A percentile compares a stretch with the other conserved stretches of the same genome.
These are phyloP conservation scores for Gyrodactylus salaris DNA, from an alignment of 1,140 invertebrate species.

Conservation along the genomic window DNA sequence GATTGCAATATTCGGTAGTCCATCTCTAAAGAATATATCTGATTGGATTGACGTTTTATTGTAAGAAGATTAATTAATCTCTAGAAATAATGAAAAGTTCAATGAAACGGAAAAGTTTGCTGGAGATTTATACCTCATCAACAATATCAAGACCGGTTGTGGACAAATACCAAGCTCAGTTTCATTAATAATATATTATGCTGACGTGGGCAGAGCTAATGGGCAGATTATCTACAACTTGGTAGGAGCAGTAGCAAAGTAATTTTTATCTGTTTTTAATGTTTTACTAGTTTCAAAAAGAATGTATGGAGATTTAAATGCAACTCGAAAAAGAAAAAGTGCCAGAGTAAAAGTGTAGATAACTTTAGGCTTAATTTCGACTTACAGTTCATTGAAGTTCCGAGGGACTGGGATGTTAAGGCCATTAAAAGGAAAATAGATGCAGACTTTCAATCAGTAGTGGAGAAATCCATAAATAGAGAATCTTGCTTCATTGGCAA, in stretches of 20 bases:
- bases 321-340: not conserved
- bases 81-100: too few relatives aligned
- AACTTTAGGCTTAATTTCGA: not conserved
- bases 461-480: not conserved
- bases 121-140: not conserved
- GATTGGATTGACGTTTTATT: not conserved
- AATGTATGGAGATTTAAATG: not conserved
- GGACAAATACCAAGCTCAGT: not conserved
- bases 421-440: not conserved
- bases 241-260: not conserved
- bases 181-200: not conserved
- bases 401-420: not conserved
- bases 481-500: not conserved
- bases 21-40: not conserved
- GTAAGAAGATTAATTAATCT: too few relatives aligned
- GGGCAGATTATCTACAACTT: not conserved
- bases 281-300: too few relatives aligned
- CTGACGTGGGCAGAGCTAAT: not conserved
- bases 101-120: too few relatives aligned
- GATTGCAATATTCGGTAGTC: not conserved
- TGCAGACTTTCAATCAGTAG: not conserved
- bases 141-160: not conserved
- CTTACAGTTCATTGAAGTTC: not conserved
- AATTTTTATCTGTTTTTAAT: too few relatives aligned
- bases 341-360: not conserved